phyloP scores from a whole-genome alignment of 1,140 invertebrate genomes.

The Drosophila azteca region DNA sequence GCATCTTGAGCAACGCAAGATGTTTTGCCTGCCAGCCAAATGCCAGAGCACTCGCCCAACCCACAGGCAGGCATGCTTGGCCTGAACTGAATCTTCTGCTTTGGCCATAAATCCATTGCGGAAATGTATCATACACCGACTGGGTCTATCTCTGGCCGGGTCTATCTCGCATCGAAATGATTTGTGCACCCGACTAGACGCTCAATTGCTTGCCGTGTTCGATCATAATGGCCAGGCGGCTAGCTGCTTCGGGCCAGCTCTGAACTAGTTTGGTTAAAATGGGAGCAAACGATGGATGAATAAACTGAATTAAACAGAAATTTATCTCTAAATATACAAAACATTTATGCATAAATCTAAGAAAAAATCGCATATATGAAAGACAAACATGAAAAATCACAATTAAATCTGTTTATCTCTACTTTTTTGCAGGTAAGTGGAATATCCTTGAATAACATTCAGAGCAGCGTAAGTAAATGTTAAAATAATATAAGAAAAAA shows the following conservation, averaged over 20 bases:
- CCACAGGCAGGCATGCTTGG: conserved; percentile 44
- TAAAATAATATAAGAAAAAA: conserved; percentile 7
- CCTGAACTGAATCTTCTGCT: conserved; percentile 5
- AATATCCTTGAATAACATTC: neutral
- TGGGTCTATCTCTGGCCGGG: neutral
- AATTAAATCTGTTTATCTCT: conserved; percentile 28
- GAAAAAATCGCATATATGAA: neutral
- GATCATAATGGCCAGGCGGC: conserved; percentile 12
- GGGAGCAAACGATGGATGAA: too few species aligned
- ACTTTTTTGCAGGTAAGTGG: conserved; percentile 59
- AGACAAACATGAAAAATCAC: neutral
- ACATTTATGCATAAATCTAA: neutral
- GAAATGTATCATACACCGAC: conserved; percentile 31
- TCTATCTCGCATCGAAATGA: conserved; percentile 23
- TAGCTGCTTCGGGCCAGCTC: neutral
- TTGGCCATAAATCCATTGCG: conserved; percentile 44
- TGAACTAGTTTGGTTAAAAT: neutral
- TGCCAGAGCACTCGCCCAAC: neutral
- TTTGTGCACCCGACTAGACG: conserved; percentile 10
- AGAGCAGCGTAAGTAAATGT: conserved; percentile 19
- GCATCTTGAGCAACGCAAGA: conserved; percentile 43
- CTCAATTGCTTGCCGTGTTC: neutral
- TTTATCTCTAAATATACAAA: neutral
- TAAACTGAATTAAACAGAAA: neutral
- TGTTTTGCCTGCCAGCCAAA: conserved; percentile 44